These are phyloP conservation scores for Caenorhabditis zanzibari DNA, from an alignment of 2,888 invertebrate genomes.

Conservation along the genomic window DNA sequence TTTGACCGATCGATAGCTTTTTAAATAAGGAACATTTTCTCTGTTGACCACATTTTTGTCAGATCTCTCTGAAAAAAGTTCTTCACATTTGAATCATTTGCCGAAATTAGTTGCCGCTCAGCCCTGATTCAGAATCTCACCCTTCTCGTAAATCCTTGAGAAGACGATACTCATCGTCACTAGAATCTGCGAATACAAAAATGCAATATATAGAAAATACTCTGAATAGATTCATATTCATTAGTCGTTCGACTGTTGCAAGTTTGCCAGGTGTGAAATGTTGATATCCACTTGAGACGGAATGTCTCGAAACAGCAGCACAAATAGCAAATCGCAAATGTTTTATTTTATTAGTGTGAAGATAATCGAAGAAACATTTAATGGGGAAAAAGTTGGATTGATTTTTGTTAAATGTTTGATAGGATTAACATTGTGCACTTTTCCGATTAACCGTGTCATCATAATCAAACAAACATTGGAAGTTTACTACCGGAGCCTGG, in stretches of 20 bases:
- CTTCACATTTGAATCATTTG: too few species aligned
- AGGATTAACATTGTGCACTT: slow-evolving; percentile 42
- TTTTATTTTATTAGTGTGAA: background rate
- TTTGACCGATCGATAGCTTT: too few species aligned
- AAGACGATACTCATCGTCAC: slow-evolving; percentile 73
- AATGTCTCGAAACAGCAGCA: slow-evolving; percentile 11
- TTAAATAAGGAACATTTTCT: too few species aligned
- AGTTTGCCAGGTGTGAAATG: slow-evolving; percentile 1
- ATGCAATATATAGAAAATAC: background rate
- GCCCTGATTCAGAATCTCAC: slow-evolving; percentile 23
- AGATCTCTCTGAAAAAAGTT: too few species aligned
- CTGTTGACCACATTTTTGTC: too few species aligned
- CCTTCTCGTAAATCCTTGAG: slow-evolving; percentile 71
- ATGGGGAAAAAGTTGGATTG: slow-evolving; percentile 3
- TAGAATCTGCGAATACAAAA: slow-evolving; percentile 7
- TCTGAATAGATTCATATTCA: background rate
- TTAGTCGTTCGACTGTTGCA: background rate
- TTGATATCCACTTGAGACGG: slow-evolving; percentile 28
- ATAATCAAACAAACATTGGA: slow-evolving; percentile 31
- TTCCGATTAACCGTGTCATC: slow-evolving; percentile 30
- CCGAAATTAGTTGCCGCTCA: too few species aligned
- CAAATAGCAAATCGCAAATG: background rate
- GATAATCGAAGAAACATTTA: slow-evolving; percentile 1
- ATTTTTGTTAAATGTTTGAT: slow-evolving; percentile 27
- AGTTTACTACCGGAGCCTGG: slow-evolving; percentile 16